A percentile compares a stretch with the other conserved stretches of the same genome.
These are phyloP conservation scores for Andrena hattorfiana DNA, from an alignment of 2,888 invertebrate genomes.

Conservation along the genomic window DNA sequence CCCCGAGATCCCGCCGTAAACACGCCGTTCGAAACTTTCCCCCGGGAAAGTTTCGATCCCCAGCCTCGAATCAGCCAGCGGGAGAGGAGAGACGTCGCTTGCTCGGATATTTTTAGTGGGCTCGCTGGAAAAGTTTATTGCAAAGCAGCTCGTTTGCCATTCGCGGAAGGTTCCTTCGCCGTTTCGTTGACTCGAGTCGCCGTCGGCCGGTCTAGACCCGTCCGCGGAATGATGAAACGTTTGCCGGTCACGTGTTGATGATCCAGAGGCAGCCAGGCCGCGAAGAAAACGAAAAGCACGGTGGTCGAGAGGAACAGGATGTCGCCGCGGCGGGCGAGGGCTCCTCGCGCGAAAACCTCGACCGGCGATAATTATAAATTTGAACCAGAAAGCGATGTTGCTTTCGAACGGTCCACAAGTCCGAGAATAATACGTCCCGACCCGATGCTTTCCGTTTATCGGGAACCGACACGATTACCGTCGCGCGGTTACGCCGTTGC, in stretches of 20 bases:
- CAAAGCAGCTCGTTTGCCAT: neutral
- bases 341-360: slow-evolving; percentile 49
- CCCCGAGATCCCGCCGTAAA: neutral
- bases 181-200: slow-evolving; percentile 12
- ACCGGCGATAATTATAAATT: slow-evolving; percentile 70
- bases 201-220: slow-evolving; percentile 20
- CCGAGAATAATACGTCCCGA: slow-evolving; percentile 54
- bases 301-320: slow-evolving; percentile 75
- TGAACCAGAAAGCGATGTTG: slow-evolving; percentile 61
- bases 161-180: slow-evolving; percentile 12
- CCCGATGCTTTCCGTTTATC: neutral
- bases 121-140: slow-evolving; percentile 11
- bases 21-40: slow-evolving; percentile 13
- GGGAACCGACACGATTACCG: neutral
- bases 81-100: neutral
- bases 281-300: slow-evolving; percentile 51
- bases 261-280: slow-evolving; percentile 49
- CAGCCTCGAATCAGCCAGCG: neutral
- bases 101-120: neutral
- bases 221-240: slow-evolving; percentile 63
- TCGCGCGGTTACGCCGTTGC: neutral
- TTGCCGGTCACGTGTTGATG: slow-evolving; percentile 72
- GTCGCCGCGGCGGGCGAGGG: slow-evolving; percentile 68
- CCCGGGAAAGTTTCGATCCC: neutral
- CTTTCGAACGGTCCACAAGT: slow-evolving; percentile 38